A percentile compares a stretch with the other conserved stretches of the same genome.
Conservation (phyloP, 2,797 vertebrate genomes). For the Acropternis orthonyx region DNA sequence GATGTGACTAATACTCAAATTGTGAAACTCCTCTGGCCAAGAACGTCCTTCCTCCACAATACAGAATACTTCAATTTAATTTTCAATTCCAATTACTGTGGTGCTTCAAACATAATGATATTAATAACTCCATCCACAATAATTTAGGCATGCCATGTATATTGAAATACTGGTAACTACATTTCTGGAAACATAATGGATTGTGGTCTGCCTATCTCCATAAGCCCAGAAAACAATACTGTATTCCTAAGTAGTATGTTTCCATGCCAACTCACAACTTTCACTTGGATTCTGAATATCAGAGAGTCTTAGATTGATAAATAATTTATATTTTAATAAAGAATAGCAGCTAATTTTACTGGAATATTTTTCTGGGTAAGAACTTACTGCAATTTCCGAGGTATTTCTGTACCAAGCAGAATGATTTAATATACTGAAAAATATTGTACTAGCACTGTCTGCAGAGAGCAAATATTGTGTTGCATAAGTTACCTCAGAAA, state of each 20-base stretch:
- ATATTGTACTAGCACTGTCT: not conserved
- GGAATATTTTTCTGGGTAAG: not conserved
- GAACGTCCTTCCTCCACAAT: not conserved
- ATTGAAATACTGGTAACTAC: not conserved
- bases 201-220: constrained; percentile 14
- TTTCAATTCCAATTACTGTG: constrained; percentile 14
- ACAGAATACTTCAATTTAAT: not conserved
- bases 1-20: constrained; percentile 29
- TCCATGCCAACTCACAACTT: constrained; percentile 30
- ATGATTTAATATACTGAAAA: not conserved
- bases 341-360: not conserved
- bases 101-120: not conserved
- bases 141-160: not conserved
- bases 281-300: not conserved
- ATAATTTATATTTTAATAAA: constrained; percentile 26
- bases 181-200: not conserved
- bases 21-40: constrained; percentile 14
- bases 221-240: constrained; percentile 8
- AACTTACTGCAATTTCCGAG: not conserved
- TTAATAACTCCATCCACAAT: not conserved
- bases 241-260: constrained; percentile 9
- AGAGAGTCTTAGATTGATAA: not conserved
- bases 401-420: constrained; percentile 27
- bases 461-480: not conserved
- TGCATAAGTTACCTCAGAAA: constrained; percentile 3